phyloP scores from a whole-genome alignment of 2,113 vertebrate species.

The Arizona elegans region DNA sequence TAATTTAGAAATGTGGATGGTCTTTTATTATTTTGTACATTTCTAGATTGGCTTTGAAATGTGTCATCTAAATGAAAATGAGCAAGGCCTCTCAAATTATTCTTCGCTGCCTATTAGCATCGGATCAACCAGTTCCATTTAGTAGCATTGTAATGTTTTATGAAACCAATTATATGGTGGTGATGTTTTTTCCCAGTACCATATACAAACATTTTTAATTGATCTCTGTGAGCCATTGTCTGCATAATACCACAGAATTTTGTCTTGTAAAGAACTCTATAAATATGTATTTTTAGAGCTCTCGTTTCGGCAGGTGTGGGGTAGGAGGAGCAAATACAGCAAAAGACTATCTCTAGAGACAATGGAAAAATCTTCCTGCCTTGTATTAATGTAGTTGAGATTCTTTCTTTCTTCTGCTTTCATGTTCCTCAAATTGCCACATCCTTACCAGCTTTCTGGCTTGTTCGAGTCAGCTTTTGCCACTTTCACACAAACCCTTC shows the following conservation, averaged over 20 bases:
- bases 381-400: constrained; percentile 10
- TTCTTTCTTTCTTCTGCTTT: background rate
- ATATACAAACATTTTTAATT: constrained; percentile 47
- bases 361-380: constrained; percentile 44
- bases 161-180: constrained; percentile 15
- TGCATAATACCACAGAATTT: background rate
- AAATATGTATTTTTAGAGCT: constrained; percentile 52
- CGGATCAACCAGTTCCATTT: constrained; percentile 9
- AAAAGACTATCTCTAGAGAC: constrained; percentile 28
- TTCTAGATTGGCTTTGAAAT: background rate
- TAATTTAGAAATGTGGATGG: background rate
- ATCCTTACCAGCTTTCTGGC: constrained; percentile 9
- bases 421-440: background rate
- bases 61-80: rapidly evolving
- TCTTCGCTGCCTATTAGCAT: background rate
- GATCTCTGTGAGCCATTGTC: constrained; percentile 40
- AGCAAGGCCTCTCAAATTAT: constrained; percentile 7
- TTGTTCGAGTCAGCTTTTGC: constrained; percentile 36
- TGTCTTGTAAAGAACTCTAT: constrained; percentile 35
- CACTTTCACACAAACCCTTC: constrained; percentile 38
- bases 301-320: constrained; percentile 41
- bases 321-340: constrained; percentile 16
- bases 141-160: background rate
- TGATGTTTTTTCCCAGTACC: constrained; percentile 21
- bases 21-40: background rate